These are phyloP conservation scores for Lithophane ornitopus DNA, from an alignment of 2,888 invertebrate genomes.

Conservation along the genomic window DNA sequence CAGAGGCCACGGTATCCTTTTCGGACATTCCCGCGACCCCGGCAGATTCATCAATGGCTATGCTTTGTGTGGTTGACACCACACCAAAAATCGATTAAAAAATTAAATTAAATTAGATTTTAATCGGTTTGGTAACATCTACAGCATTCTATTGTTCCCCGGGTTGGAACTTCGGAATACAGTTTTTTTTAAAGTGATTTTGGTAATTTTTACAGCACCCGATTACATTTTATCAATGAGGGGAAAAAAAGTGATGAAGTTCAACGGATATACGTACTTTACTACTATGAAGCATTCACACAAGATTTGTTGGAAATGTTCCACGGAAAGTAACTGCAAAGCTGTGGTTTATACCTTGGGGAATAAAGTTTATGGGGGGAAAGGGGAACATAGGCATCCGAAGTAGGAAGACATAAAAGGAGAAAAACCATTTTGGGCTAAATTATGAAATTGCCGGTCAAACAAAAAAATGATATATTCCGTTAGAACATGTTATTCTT, in stretches of 20 bases:
- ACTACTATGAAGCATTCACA: conserved; percentile 16
- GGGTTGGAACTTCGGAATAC: background rate
- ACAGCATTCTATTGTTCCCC: background rate
- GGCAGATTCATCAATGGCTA: too few species aligned
- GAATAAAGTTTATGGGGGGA: conserved; percentile 43
- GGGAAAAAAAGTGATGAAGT: conserved; percentile 54
- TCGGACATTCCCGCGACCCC: too few species aligned
- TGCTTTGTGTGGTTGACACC: too few species aligned
- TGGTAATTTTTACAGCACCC: conserved; percentile 35
- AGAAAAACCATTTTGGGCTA: too few species aligned
- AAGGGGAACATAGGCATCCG: conserved; percentile 44
- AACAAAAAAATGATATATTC: too few species aligned
- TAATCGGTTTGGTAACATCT: background rate
- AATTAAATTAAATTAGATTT: too few species aligned
- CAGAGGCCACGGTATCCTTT: too few species aligned
- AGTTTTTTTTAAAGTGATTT: background rate
- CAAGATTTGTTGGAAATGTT: conserved; percentile 52
- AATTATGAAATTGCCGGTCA: too few species aligned
- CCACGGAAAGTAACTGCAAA: background rate
- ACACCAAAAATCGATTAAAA: too few species aligned
- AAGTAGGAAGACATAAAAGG: background rate
- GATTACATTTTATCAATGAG: conserved; percentile 55
- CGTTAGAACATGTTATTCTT: too few species aligned
- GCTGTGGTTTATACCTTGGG: conserved; percentile 40
- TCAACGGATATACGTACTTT: conserved; percentile 48